Conservation (phyloP, 2,113 vertebrate species). For the Axis porcinus region DNA sequence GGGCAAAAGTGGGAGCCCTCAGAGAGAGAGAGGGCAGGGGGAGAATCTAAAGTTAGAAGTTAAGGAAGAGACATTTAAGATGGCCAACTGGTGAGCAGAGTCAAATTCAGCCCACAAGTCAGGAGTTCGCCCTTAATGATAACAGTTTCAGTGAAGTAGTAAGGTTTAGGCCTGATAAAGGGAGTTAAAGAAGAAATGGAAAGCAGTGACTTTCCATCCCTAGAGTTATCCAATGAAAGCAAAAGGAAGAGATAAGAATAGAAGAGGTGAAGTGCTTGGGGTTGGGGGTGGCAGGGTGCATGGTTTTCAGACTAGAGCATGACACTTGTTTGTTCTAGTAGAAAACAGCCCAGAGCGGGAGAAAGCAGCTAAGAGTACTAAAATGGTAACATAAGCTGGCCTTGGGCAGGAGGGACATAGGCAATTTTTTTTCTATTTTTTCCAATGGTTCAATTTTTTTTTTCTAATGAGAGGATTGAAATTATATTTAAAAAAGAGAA, state of each 20-base stretch:
- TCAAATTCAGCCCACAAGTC: not conserved
- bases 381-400: not conserved
- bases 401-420: no score
- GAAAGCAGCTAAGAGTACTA: no score
- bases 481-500: conserved; percentile 20
- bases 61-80: not conserved
- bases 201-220: not conserved
- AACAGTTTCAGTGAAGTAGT: not conserved
- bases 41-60: not conserved
- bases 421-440: not conserved
- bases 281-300: not conserved
- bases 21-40: not conserved
- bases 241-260: not conserved
- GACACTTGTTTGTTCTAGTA: not conserved
- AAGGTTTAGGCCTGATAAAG: not conserved
- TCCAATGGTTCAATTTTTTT: not conserved
- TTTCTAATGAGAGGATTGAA: not conserved
- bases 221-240: not conserved
- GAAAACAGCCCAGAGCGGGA: not conserved
- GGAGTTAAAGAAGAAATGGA: not conserved
- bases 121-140: not conserved
- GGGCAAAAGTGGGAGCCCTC: not conserved
- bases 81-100: not conserved
- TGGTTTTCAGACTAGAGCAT: not conserved
- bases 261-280: not conserved